phyloP scores from a whole-genome alignment of 2,113 vertebrate genomes.

The Podiceps cristatus region DNA sequence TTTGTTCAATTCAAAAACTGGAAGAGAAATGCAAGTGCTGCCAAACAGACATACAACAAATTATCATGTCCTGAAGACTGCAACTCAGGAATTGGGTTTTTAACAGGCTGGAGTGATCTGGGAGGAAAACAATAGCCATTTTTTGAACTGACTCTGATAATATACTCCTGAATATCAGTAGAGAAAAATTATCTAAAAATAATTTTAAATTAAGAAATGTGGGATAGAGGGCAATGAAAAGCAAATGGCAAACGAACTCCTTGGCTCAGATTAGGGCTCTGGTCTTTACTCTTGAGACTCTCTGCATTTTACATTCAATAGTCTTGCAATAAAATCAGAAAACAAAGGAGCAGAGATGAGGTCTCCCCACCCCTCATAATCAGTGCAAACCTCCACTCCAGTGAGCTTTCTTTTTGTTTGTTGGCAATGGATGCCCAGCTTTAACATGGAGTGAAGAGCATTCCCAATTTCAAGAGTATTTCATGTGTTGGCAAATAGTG shows the following conservation, averaged over 20 bases:
- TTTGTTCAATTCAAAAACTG: background rate
- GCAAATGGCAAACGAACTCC: background rate
- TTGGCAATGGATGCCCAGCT: background rate
- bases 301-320: background rate
- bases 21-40: background rate
- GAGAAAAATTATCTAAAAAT: background rate
- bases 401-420: background rate
- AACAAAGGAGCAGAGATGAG: background rate
- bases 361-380: background rate
- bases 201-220: background rate
- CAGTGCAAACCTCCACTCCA: background rate
- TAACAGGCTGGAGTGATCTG: background rate
- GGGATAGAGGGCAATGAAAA: background rate
- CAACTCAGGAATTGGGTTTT: background rate
- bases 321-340: background rate
- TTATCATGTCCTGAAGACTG: background rate
- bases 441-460: background rate
- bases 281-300: background rate
- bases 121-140: background rate
- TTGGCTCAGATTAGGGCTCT: background rate
- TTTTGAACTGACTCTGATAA: background rate
- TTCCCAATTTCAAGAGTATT: background rate
- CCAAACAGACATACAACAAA: background rate
- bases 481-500: background rate
- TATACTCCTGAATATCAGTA: background rate